Base-by-base conservation (phyloP, 1,140 invertebrate genomes). In the Ctenoplectra terminalis region DNA sequence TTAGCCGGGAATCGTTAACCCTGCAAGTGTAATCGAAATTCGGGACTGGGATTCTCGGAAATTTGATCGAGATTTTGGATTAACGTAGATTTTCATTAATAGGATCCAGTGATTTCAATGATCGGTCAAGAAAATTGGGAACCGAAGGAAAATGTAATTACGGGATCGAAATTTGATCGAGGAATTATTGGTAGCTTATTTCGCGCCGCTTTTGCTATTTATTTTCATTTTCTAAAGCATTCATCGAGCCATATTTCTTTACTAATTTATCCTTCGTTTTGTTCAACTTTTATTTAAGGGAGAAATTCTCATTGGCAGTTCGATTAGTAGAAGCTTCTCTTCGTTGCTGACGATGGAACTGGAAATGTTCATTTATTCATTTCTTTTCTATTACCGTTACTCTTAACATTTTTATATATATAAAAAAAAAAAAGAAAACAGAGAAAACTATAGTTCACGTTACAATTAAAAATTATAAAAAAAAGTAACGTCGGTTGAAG, bases 121-220 rank as follows among this genome's bases (percentile, higher is more conserved):
- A 37, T 37, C 34, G 20, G 23, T 9, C 0, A 23, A 23, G n/a
- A 66, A 64, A 54, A 76, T 66, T 48, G 5, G 31, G 34, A n/a
- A 60, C 20, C 3, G 20, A 34, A 9, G 31, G 31, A 23, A 60
- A 60, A 60, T 34, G 31, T n/a, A 9, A 5, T 37, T 37, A 37
- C 31, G 2, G 3, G 60, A 34, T 34, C 2, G 58, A 48, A 48
- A 66, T 66, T 66, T 26, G n/a, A 66, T 66, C n/a, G n/a, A 43
- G 3, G 20, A n/a, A n/a, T 63, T 64, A 40, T 64, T 17, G 23
- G 31, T 26, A 13, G 15, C 43, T 48, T 54, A 43, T 52, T 34
- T 76, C 50, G 75, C 52, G 29, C 52, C 43, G 82, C 84, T 85
- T 84, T 54, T 9, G 76, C 64, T 75, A 81, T 29, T n/a, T 69